A percentile compares a stretch with the other conserved stretches of the same genome.
Conservation (phyloP, 1,140 invertebrate species). For the Dendrolimus punctatus region DNA sequence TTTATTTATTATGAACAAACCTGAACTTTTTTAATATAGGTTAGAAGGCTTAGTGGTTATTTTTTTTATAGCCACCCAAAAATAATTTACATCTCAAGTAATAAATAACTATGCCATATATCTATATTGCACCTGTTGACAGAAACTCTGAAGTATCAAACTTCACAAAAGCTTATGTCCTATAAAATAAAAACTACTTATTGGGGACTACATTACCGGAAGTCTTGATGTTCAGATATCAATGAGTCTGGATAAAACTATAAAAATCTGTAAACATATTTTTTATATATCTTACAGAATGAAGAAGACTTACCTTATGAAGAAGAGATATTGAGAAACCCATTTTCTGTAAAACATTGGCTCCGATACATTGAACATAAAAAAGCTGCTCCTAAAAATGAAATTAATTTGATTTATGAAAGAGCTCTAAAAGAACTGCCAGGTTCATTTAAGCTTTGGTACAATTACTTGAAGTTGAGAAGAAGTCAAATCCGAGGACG, state of each 20-base stretch:
- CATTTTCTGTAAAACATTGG: slow-evolving; percentile 98
- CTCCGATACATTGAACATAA: slow-evolving; percentile 97
- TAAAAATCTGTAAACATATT: slow-evolving; percentile 3
- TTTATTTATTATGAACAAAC: no score
- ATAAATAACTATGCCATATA: no score
- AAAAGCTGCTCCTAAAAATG: slow-evolving; percentile 84
- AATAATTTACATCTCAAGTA: no score
- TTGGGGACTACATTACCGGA: no score
- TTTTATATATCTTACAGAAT: slow-evolving; percentile 77
- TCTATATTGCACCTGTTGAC: no score
- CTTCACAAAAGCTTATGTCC: no score
- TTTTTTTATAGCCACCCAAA: no score
- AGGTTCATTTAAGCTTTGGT: slow-evolving; percentile 99
- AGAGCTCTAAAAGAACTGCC: slow-evolving; percentile 96
- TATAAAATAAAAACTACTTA: not conserved
- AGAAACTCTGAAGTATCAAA: no score
- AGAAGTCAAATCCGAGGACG: slow-evolving; percentile 86
- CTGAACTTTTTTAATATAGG: no score
- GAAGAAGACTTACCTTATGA: slow-evolving; percentile 98
- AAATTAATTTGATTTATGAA: slow-evolving; percentile 95
- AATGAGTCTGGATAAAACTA: not conserved
- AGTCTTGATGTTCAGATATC: no score
- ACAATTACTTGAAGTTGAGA: slow-evolving; percentile 92
- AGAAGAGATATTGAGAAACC: slow-evolving; percentile 97
- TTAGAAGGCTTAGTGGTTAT: no score